Conservation (phyloP, 2,797 vertebrate genomes). For the Salmo trutta region DNA sequence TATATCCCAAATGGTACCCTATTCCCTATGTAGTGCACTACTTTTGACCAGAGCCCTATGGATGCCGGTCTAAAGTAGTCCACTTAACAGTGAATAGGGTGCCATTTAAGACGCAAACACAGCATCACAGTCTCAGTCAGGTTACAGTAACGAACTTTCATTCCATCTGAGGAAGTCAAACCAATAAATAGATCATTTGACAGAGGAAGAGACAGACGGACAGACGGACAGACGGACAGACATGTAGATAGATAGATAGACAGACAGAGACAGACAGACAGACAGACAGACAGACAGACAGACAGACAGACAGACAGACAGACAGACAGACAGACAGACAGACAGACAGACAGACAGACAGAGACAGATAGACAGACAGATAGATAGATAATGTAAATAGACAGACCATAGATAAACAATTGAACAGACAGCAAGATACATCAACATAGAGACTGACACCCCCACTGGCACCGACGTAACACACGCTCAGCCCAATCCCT, state of each 20-base stretch:
- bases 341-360: not conserved
- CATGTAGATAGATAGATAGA: too few species aligned
- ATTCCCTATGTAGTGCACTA: not conserved
- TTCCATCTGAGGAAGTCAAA: slow-evolving; percentile 3
- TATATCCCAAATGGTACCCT: not conserved
- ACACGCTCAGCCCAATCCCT: too few species aligned
- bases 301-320: too few species aligned
- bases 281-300: not conserved
- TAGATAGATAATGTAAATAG: too few species aligned
- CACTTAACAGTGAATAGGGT: not conserved
- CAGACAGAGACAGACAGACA: too few species aligned
- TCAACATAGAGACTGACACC: too few species aligned
- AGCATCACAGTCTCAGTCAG: slow-evolving; percentile 17
- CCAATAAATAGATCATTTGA: not conserved
- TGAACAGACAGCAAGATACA: too few species aligned
- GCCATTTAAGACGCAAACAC: not conserved
- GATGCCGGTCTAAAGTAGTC: not conserved
- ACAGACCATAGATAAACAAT: too few species aligned
- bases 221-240: too few species aligned
- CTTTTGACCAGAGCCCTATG: not conserved
- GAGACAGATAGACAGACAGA: too few species aligned
- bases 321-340: not conserved
- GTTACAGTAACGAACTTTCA: slow-evolving; percentile 26
- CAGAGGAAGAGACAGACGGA: not conserved
- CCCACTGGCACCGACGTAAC: too few species aligned